A percentile compares a stretch with the other conserved stretches of the same genome.
These are phyloP conservation scores for Julus scandinavius DNA, from an alignment of 2,888 invertebrate species.

Conservation along the genomic window DNA sequence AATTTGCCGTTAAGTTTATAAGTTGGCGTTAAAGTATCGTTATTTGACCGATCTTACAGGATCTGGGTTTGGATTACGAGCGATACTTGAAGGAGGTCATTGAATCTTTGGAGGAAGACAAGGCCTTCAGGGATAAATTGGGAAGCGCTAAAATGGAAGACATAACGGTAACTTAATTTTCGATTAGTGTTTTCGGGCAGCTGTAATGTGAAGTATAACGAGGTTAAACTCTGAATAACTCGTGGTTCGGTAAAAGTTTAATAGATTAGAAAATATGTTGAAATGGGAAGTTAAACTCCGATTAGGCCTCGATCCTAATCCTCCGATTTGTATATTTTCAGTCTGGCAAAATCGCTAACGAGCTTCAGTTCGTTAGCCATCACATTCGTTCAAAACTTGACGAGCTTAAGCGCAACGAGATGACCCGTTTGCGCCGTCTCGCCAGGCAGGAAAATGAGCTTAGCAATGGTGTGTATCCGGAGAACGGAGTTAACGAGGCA, in stretches of 20 bases:
- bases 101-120: conserved; percentile 87
- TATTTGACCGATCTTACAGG: neutral
- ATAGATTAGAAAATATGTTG: no score
- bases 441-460: conserved; percentile 75
- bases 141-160: conserved; percentile 85
- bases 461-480: conserved; percentile 60
- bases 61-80: conserved; percentile 77
- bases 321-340: conserved; percentile 66
- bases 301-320: no score
- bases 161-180: conserved; percentile 75
- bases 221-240: neutral
- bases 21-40: neutral
- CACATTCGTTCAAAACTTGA: conserved; percentile 87
- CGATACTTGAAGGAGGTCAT: conserved; percentile 91
- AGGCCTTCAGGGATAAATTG: conserved; percentile 81
- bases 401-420: conserved; percentile 89
- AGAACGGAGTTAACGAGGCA: neutral
- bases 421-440: conserved; percentile 81
- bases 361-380: conserved; percentile 89
- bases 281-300: no score
- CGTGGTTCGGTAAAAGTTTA: neutral
- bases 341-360: conserved; percentile 91
- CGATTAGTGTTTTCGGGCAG: neutral
- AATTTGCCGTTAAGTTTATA: neutral
- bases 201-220: neutral